phyloP scores from a whole-genome alignment of 2,797 vertebrate species.

The Sebastes wilsoni region DNA sequence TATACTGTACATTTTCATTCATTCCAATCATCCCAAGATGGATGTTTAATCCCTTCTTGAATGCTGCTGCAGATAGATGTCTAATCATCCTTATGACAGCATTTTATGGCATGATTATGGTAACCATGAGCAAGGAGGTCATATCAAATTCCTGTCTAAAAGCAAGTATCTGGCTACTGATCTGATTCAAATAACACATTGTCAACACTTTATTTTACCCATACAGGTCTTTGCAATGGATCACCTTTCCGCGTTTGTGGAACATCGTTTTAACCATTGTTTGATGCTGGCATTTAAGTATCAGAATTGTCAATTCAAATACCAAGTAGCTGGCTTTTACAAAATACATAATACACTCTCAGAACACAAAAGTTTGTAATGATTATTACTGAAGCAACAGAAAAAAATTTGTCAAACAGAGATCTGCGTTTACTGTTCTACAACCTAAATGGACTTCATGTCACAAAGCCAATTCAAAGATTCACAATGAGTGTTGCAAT shows the following conservation, averaged over 20 bases:
- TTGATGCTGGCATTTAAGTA: slow-evolving; percentile 79
- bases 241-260: slow-evolving; percentile 65
- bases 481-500: slow-evolving; percentile 85
- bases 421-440: slow-evolving; percentile 76
- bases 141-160: slow-evolving; percentile 80
- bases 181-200: slow-evolving; percentile 80
- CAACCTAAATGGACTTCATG: slow-evolving; percentile 80
- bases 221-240: slow-evolving; percentile 69
- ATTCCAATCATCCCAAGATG: slow-evolving; percentile 75
- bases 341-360: slow-evolving; percentile 83
- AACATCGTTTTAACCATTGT: slow-evolving; percentile 70
- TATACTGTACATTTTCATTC: slow-evolving; percentile 84
- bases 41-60: slow-evolving; percentile 75
- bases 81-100: slow-evolving; percentile 72
- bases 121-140: slow-evolving; percentile 77
- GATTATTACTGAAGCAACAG: slow-evolving; percentile 81
- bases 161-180: slow-evolving; percentile 81
- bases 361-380: slow-evolving; percentile 80
- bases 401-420: slow-evolving; percentile 81
- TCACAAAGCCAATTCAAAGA: slow-evolving; percentile 84
- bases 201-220: slow-evolving; percentile 76
- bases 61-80: slow-evolving; percentile 72
- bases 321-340: slow-evolving; percentile 78
- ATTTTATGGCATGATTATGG: slow-evolving; percentile 78
- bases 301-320: slow-evolving; percentile 77